A percentile compares a stretch with the other conserved stretches of the same genome.
Conservation (phyloP, 2,888 invertebrate genomes). For the Calameuta idolon region DNA sequence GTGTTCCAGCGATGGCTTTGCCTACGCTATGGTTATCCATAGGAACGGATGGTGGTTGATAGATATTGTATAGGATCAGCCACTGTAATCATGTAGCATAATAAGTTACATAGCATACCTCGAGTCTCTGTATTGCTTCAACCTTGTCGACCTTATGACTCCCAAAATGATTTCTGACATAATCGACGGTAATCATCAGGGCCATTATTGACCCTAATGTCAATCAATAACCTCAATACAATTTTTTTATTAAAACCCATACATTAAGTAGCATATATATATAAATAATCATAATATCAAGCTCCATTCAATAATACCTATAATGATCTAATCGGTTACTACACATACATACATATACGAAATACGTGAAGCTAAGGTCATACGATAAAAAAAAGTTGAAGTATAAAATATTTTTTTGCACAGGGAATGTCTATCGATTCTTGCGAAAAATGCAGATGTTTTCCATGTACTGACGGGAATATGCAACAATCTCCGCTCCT, state of each 20-base stretch:
- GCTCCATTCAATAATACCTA: too few relatives aligned
- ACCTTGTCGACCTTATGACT: background rate
- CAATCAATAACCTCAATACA: background rate
- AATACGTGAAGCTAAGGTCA: too few relatives aligned
- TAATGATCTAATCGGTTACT: too few relatives aligned
- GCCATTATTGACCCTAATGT: background rate
- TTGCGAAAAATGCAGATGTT: background rate
- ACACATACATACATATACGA: too few relatives aligned
- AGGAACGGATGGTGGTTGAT: background rate
- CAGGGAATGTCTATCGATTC: too few relatives aligned
- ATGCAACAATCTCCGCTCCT: constrained; percentile 52
- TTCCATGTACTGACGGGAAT: constrained; percentile 45
- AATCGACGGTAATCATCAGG: background rate
- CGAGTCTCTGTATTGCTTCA: background rate
- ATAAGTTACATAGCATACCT: background rate
- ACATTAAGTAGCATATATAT: background rate
- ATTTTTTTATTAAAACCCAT: background rate
- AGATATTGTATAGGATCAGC: constrained; percentile 28
- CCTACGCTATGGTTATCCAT: background rate
- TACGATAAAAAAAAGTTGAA: too few relatives aligned
- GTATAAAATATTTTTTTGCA: too few relatives aligned
- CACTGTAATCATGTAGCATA: constrained; percentile 28
- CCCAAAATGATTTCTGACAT: background rate
- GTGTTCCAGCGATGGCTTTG: constrained; percentile 23
- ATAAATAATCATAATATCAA: too few relatives aligned